Conservation (phyloP, 2,113 vertebrate genomes). For the Hydropotes inermis region DNA sequence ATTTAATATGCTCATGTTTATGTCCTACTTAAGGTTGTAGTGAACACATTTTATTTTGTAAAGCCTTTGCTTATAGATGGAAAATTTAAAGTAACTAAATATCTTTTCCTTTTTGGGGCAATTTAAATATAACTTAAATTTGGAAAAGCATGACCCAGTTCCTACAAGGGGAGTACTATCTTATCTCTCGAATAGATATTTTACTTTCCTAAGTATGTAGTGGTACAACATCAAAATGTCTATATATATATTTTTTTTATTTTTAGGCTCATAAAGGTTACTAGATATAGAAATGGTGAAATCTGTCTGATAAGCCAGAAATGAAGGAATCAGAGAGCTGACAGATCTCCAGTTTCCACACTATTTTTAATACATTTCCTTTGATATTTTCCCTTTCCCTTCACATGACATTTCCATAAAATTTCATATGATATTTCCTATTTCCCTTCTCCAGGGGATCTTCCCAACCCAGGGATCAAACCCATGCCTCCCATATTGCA, state of each 20-base stretch:
- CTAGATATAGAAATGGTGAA: background rate
- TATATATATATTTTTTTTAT: background rate
- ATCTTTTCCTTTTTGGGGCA: accelerated
- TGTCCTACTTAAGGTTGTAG: background rate
- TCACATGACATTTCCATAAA: background rate
- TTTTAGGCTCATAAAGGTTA: background rate
- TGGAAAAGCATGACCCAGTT: background rate
- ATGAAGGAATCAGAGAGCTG: background rate
- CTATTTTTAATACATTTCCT: background rate
- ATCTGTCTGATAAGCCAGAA: background rate
- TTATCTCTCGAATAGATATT: background rate
- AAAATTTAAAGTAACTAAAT: background rate
- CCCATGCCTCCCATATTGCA: background rate
- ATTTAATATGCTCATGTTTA: background rate
- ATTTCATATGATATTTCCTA: background rate
- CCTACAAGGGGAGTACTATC: background rate
- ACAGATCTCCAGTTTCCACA: background rate
- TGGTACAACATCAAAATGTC: background rate
- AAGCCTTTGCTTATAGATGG: background rate
- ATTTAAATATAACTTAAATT: background rate
- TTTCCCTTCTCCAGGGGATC: background rate
- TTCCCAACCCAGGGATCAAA: background rate
- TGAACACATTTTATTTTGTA: background rate
- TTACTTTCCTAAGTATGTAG: background rate
- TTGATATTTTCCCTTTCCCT: background rate